These are phyloP conservation scores for Urocolius indicus DNA, from an alignment of 2,113 vertebrate species.

Conservation along the genomic window DNA sequence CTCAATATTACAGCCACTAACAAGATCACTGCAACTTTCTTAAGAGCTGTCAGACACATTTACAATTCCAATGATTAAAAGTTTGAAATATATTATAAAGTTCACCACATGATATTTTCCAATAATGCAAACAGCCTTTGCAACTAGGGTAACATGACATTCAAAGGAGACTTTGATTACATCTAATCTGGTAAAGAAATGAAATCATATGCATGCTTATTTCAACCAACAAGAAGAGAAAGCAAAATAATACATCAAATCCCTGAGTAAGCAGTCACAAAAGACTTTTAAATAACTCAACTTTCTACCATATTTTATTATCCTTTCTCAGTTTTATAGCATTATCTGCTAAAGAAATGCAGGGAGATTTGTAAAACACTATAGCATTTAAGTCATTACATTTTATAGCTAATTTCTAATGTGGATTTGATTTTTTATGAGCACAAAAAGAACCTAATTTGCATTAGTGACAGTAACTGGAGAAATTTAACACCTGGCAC, in stretches of 20 bases:
- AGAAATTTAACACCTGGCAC: constrained; percentile 89
- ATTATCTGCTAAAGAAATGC: constrained; percentile 81
- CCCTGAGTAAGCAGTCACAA: constrained; percentile 81
- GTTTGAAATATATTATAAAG: constrained; percentile 72
- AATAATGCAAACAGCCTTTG: constrained; percentile 71
- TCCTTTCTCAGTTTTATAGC: constrained; percentile 80
- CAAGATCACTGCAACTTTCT: constrained; percentile 60
- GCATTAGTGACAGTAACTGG: constrained; percentile 89
- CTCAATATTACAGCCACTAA: not conserved
- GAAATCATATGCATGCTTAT: constrained; percentile 73
- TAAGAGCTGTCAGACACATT: constrained; percentile 45
- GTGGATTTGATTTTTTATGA: constrained; percentile 88
- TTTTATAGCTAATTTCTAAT: constrained; percentile 91
- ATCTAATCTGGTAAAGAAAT: constrained; percentile 72
- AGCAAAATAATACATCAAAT: constrained; percentile 74
- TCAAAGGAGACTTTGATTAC: constrained; percentile 75
- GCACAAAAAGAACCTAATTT: constrained; percentile 87
- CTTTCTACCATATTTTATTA: constrained; percentile 83
- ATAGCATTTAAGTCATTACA: constrained; percentile 89
- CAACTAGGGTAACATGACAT: constrained; percentile 63
- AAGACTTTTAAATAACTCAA: constrained; percentile 87
- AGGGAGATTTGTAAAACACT: constrained; percentile 87
- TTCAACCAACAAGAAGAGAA: constrained; percentile 66
- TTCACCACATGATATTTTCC: constrained; percentile 58
- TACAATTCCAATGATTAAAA: constrained; percentile 68